Base-by-base conservation (phyloP, 2,113 vertebrate genomes). In the Himantopus leucocephalus region DNA sequence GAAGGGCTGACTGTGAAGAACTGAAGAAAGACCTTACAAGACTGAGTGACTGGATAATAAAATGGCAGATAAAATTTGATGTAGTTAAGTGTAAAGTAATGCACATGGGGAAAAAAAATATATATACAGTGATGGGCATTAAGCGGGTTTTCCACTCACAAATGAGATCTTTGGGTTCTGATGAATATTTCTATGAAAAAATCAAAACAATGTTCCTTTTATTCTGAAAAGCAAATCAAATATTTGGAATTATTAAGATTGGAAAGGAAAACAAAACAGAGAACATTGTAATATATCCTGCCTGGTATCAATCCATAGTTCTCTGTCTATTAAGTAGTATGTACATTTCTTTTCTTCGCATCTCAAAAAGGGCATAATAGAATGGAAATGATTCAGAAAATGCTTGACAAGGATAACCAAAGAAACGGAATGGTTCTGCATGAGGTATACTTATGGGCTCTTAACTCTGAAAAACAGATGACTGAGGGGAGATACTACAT, bases 281-380 rank as follows among this genome's bases (percentile, higher is more conserved):
- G 88, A 76, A 81, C 50, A 41, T 3, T 71, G 50, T 18, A 77
- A 91, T 43, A 45, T 60, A 60, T 53, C 50, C 4, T 1, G 12
- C 45, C 15, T 50, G n/a, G n/a, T 58, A 47, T 86, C 47, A 91
- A 90, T 88, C 91, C 83, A 91, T 91, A 94, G 79, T 83, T 92
- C 85, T 43, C 13, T 92, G 37, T 15, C 17, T 39, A 62, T 16
- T 50, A 67, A 88, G 47, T 41, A 62, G 50, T 18, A 47, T 32
- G 58, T 91, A 62, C 88, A 71, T 76, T 71, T 72, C 47, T 87
- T 59, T 85, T 8, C 75, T 55, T 62, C 37, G 45, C 50, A 41
- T 26, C 75, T 66, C 62, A 45, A 9, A 88, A 87, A 88, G 45
- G 43, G 32, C 14, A 29, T 55, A 71, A 50, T 18, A 39, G 78